These are phyloP conservation scores for Apocrypta bakeri DNA, from an alignment of 1,140 invertebrate genomes.

Conservation along the genomic window DNA sequence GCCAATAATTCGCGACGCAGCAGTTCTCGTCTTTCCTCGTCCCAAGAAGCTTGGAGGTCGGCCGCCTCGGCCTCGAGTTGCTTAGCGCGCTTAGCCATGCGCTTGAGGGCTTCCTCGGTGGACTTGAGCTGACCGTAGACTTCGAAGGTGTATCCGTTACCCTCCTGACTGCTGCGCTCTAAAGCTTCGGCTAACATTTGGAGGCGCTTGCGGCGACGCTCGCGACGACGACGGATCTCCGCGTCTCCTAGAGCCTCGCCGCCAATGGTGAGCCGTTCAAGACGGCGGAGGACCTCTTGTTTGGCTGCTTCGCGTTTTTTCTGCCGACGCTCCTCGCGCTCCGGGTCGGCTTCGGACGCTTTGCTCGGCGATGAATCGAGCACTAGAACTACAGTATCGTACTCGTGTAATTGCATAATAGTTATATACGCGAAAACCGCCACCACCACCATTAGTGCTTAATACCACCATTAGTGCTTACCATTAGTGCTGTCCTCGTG, in stretches of 20 bases:
- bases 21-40: slow-evolving; percentile 70
- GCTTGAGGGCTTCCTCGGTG: slow-evolving; percentile 71
- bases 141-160: slow-evolving; percentile 68
- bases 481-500: slow-evolving; percentile 64
- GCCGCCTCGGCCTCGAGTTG: slow-evolving; percentile 70
- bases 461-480: no score
- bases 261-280: slow-evolving; percentile 71
- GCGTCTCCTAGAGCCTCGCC: slow-evolving; percentile 67
- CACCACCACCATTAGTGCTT: no score
- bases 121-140: slow-evolving; percentile 72
- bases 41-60: slow-evolving; percentile 71
- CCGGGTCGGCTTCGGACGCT: slow-evolving; percentile 49
- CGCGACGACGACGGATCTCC: slow-evolving; percentile 64
- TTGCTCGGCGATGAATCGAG: slow-evolving; percentile 35
- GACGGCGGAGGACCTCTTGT: slow-evolving; percentile 66
- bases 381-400: neutral
- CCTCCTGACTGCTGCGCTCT: slow-evolving; percentile 67
- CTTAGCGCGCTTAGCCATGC: slow-evolving; percentile 68
- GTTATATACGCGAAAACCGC: no score
- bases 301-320: slow-evolving; percentile 68
- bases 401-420: no score
- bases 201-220: slow-evolving; percentile 67
- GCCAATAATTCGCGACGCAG: slow-evolving; percentile 69
- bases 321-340: slow-evolving; percentile 61
- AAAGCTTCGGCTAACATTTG: slow-evolving; percentile 67